Evolutionary conservation across 2,113 vertebrate genomes (phyloP).

Genomic region (Ctenomys sociabilis): DNA sequence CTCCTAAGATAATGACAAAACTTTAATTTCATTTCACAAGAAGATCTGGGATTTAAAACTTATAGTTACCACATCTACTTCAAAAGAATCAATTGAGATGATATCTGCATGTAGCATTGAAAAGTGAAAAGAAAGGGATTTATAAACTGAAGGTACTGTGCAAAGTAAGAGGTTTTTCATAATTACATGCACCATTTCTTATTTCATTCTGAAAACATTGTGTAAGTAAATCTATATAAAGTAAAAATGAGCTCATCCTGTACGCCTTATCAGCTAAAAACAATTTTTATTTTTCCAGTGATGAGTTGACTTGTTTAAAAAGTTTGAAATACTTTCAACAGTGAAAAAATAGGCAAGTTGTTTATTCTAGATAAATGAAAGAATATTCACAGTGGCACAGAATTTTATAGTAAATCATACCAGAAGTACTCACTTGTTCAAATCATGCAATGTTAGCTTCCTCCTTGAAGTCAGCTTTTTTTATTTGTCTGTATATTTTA

Average conservation of each 20-base stretch:
- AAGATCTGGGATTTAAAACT: neutral
- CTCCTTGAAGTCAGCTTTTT: neutral
- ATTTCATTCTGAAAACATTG: neutral
- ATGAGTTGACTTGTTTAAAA: constrained; percentile 21
- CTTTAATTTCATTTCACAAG: constrained; percentile 40
- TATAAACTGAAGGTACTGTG: neutral
- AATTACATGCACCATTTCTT: neutral
- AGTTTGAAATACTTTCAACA: neutral
- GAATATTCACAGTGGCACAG: neutral
- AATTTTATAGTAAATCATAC: neutral
- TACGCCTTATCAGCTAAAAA: neutral
- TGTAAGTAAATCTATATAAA: neutral
- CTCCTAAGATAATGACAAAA: neutral
- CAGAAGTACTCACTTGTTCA: neutral
- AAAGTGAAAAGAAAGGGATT: constrained; percentile 1
- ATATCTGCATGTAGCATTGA: neutral
- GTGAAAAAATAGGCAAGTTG: neutral
- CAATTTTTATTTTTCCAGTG: neutral
- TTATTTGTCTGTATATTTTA: neutral
- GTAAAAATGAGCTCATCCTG: neutral
- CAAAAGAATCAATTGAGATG: constrained; percentile 19
- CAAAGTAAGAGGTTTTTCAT: constrained; percentile 13
- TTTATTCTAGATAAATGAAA: neutral
- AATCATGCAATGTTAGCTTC: neutral
- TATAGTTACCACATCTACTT: neutral